phyloP scores from a whole-genome alignment of 2,113 vertebrate species.

The Misgurnus mizolepis region DNA sequence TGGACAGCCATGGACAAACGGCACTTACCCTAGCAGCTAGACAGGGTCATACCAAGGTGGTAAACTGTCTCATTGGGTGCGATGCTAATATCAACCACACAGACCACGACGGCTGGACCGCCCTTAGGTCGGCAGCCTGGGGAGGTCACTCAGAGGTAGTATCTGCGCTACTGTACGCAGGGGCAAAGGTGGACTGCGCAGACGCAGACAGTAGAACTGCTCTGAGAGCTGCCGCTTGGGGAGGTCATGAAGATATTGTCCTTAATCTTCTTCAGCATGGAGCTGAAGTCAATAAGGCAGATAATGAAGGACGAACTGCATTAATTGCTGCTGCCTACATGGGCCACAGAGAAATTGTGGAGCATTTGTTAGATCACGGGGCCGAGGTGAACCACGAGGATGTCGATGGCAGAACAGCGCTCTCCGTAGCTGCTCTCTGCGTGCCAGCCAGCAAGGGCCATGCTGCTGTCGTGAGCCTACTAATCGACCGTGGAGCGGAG shows the following conservation, averaged over 20 bases:
- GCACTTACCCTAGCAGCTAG: conserved; percentile 93
- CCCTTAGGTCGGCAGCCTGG: conserved; percentile 92
- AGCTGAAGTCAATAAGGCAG: conserved; percentile 94
- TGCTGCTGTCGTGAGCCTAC: conserved; percentile 90
- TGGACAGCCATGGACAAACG: conserved; percentile 90
- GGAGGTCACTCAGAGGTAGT: conserved; percentile 97
- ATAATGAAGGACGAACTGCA: conserved; percentile 94
- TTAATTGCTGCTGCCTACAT: conserved; percentile 96
- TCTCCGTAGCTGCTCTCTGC: conserved; percentile 94
- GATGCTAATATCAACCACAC: conserved; percentile 95
- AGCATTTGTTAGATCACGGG: conserved; percentile 92
- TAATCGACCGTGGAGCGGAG: conserved; percentile 92
- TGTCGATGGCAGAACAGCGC: conserved; percentile 90
- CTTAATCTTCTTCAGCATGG: conserved; percentile 94
- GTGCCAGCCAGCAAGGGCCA: conserved; percentile 96
- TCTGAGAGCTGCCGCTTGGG: conserved; percentile 93
- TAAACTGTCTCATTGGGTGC: conserved; percentile 93
- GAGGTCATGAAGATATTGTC: conserved; percentile 96
- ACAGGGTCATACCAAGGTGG: conserved; percentile 96
- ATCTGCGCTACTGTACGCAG: conserved; percentile 91
- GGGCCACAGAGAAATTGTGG: conserved; percentile 95
- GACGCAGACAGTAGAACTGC: conserved; percentile 94
- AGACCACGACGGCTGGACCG: conserved; percentile 96
- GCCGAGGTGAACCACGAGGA: conserved; percentile 95
- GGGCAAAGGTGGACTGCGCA: conserved; percentile 93